Evolutionary conservation across 2,888 invertebrate genomes (phyloP).

Genomic region (Pollenia griseotomentosa): DNA sequence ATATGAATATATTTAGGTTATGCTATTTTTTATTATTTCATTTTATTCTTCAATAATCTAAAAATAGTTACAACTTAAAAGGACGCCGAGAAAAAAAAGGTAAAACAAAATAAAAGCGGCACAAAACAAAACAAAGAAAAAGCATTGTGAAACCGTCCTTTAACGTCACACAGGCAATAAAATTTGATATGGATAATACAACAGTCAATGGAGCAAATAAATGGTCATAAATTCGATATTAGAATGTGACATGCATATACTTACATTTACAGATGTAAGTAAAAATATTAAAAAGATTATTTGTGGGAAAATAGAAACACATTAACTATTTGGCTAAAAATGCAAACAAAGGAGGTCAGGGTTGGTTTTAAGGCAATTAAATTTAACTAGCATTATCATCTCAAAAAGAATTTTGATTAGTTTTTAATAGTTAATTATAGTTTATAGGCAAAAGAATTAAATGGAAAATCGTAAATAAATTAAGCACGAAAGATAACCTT

Average conservation of each 20-base stretch:
- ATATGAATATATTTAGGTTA: neutral
- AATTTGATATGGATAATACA: slow-evolving; percentile 17
- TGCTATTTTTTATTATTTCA: neutral
- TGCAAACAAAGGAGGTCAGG: neutral
- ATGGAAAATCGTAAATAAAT: too few species aligned
- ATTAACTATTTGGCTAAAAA: neutral
- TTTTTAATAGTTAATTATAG: too few species aligned
- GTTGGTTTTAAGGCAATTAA: too few species aligned
- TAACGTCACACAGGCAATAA: slow-evolving; percentile 7
- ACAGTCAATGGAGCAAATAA: slow-evolving; percentile 45
- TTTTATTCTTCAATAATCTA: neutral
- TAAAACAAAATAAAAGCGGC: neutral
- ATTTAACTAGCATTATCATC: too few species aligned
- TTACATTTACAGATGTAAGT: too few species aligned
- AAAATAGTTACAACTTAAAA: slow-evolving; percentile 32
- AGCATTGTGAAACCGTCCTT: neutral
- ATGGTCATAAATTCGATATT: neutral
- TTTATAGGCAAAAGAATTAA: too few species aligned
- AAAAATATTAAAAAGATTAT: neutral
- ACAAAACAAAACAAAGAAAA: too few species aligned
- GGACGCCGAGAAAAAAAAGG: neutral
- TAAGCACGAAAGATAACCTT: too few species aligned
- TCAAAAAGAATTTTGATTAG: too few species aligned
- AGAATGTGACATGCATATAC: neutral
- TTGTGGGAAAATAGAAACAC: neutral